These are phyloP conservation scores for Tachystola acroxantha DNA, from an alignment of 2,888 invertebrate genomes.

Conservation along the genomic window DNA sequence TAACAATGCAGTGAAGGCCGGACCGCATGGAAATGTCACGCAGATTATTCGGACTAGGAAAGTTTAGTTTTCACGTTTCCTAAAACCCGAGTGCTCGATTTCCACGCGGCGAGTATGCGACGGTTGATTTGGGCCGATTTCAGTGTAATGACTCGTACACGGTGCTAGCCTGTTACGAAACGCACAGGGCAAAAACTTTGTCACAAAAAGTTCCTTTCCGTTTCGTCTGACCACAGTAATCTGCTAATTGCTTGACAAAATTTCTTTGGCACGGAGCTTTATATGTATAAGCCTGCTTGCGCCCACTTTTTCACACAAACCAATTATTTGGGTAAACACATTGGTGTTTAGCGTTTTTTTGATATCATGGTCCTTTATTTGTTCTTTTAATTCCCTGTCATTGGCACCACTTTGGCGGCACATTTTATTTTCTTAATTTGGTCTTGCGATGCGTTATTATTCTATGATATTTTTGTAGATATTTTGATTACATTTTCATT, in stretches of 20 bases:
- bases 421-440: constrained; percentile 3
- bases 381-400: constrained; percentile 31
- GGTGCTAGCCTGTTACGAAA: constrained; percentile 53
- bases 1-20: constrained; percentile 68
- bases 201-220: constrained; percentile 49
- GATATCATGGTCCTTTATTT: constrained; percentile 29
- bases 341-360: constrained; percentile 32
- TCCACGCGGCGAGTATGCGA: constrained; percentile 42
- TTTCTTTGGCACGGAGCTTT: constrained; percentile 50
- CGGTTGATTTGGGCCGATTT: constrained; percentile 51
- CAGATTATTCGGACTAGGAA: constrained; percentile 40
- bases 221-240: constrained; percentile 53
- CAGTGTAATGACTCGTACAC: constrained; percentile 48
- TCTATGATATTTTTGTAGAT: constrained; percentile 40
- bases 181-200: constrained; percentile 51
- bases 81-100: constrained; percentile 28
- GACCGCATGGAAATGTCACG: constrained; percentile 59
- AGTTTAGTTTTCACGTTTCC: constrained; percentile 28
- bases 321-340: constrained; percentile 50
- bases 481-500: constrained; percentile 28
- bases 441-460: constrained; percentile 22
- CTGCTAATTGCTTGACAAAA: constrained; percentile 60
- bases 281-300: constrained; percentile 35
- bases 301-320: constrained; percentile 27
- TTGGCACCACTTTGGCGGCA: constrained; percentile 13